Evolutionary conservation across 2,888 invertebrate species (phyloP), one percentile per base, ranked within the genome.

Genomic region (Idaea biselata): DNA sequence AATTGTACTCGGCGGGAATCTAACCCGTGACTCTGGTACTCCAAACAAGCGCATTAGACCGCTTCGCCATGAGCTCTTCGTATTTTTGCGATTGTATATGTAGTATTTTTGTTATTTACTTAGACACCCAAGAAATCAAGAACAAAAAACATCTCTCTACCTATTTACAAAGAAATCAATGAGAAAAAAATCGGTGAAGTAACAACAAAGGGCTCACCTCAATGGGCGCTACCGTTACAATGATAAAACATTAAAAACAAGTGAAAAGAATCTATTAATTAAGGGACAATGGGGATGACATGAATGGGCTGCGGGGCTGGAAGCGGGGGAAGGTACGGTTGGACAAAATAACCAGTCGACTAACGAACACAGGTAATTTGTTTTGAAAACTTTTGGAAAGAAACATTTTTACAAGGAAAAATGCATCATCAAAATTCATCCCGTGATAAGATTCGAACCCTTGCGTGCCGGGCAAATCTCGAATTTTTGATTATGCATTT

Each of bases 221-320:
- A 63, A 64, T 67, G 67, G 63, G 68, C 68, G 60, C 64, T 58
- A 66, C 70, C 68, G 60, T 65, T 59, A 67, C 70, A 66, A 68
- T 64, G 68, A 66, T 68, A 68, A 70, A 67, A 60, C 62, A 62
- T 68, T 70, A 74, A 73, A 78, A 79, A 78, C 75, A 69, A 76
- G 73, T 75, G 78, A 82, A 83, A 84, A 80, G 80, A 83, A 86
- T 85, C 82, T 81, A 87, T 85, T 86, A 86, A 86, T 87, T 86
- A 87, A 80, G 77, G 73, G 75, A 85, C 83, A 85, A 83, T 78
- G 71, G 76, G 70, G 67, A 74, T 61, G 64, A 66, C 69, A 66
- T 75, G 79, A 79, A 78, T 77, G 73, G 76, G 68, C 78, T 17
- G 55, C 7, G 6, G 73, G 76, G 68, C 78, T 17, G 55, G 17